Percentiles rank a stretch among this genome's conserved stretches.
Conservation (phyloP, 2,888 invertebrate species). For the Pandemis heparana region DNA sequence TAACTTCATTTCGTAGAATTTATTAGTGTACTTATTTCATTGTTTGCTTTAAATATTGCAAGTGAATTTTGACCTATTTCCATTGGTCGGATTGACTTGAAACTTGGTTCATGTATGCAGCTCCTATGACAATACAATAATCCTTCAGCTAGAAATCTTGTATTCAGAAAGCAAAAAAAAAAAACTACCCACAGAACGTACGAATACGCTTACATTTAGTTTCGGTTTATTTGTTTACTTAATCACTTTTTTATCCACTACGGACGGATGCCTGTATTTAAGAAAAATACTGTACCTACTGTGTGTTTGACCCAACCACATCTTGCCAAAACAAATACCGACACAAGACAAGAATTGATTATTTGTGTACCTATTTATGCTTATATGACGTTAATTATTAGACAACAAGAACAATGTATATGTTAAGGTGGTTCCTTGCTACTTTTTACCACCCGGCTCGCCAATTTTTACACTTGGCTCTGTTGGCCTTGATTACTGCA, state of each 20-base stretch:
- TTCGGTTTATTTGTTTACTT: neutral
- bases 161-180: neutral
- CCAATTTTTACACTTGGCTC: slow-evolving; percentile 11
- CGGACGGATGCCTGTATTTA: neutral
- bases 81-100: too few species aligned
- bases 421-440: slow-evolving; percentile 36
- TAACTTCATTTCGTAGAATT: too few species aligned
- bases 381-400: slow-evolving; percentile 32
- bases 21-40: too few species aligned
- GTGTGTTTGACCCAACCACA: slow-evolving; percentile 5
- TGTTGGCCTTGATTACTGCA: slow-evolving; percentile 13
- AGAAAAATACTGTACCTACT: neutral
- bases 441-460: slow-evolving; percentile 32
- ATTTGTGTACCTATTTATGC: slow-evolving; percentile 36
- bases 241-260: neutral
- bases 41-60: too few species aligned
- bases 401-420: slow-evolving; percentile 31
- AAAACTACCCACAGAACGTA: neutral
- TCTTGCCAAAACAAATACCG: slow-evolving; percentile 37
- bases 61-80: too few species aligned
- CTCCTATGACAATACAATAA: too few species aligned
- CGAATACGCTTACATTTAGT: neutral
- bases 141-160: too few species aligned
- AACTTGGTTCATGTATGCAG: too few species aligned
- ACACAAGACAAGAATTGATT: slow-evolving; percentile 21